These are phyloP conservation scores for Crocodylus rhombifer DNA, from an alignment of 2,797 vertebrate species.

Conservation along the genomic window DNA sequence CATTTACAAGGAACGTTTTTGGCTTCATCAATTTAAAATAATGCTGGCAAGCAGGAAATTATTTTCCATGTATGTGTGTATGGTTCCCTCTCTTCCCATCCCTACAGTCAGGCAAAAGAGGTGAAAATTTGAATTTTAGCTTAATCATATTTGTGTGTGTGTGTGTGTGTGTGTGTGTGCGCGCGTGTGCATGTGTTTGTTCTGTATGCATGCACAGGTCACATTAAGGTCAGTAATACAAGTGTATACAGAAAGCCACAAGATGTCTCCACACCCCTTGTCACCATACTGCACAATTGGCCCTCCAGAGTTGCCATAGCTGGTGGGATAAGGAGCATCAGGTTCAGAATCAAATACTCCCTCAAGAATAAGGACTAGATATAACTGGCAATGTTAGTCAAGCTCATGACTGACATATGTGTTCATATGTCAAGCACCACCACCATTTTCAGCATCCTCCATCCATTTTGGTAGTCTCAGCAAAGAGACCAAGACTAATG, in stretches of 20 bases:
- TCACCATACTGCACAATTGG: neutral
- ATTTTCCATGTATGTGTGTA: slow-evolving; percentile 70
- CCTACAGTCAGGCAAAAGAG: slow-evolving; percentile 44
- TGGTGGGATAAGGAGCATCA: neutral
- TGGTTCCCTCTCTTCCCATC: slow-evolving; percentile 45
- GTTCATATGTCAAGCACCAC: too few relatives aligned
- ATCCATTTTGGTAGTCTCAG: too few relatives aligned
- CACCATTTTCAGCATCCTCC: too few relatives aligned
- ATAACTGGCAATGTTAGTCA: too few relatives aligned
- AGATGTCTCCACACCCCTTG: neutral
- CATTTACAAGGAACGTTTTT: slow-evolving; percentile 71
- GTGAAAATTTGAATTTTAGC: slow-evolving; percentile 66
- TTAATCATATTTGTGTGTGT: slow-evolving; percentile 62
- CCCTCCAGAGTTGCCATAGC: neutral
- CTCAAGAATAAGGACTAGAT: too few relatives aligned
- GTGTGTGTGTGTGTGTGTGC: too few relatives aligned
- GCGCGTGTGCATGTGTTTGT: too few relatives aligned
- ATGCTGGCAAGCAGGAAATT: slow-evolving; percentile 75
- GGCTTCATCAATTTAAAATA: slow-evolving; percentile 76
- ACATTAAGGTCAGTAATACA: slow-evolving; percentile 34
- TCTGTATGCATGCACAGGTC: neutral
- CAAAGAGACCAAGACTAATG: too few relatives aligned
- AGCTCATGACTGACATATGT: too few relatives aligned
- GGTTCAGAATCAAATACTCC: too few relatives aligned
- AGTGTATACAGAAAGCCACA: accelerated